Percentiles rank a stretch among this genome's conserved stretches.
These are phyloP conservation scores for Ethmia dodecea DNA, from an alignment of 2,888 invertebrate species.

Conservation along the genomic window DNA sequence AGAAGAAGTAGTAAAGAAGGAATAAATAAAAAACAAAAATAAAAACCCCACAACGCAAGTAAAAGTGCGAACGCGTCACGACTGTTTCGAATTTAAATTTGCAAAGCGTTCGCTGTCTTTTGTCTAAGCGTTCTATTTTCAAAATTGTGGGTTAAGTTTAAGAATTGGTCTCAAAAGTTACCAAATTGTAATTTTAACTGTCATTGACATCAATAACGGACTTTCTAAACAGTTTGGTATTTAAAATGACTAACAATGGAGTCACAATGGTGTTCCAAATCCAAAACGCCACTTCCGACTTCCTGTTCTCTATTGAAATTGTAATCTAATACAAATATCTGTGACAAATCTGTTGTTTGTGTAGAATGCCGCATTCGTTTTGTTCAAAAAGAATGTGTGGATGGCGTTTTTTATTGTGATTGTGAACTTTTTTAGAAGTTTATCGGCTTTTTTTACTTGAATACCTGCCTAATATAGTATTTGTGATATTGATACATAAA, in stretches of 20 bases:
- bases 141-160: not conserved
- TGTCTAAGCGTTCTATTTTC: no score
- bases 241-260: constrained; percentile 21
- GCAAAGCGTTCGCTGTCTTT: constrained; percentile 2
- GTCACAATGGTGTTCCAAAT: constrained; percentile 18
- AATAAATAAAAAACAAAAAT: constrained; percentile 35
- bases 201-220: not conserved
- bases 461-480: constrained; percentile 62
- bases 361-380: constrained; percentile 17
- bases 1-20: constrained; percentile 46
- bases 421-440: constrained; percentile 53
- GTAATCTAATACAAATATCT: constrained; percentile 9
- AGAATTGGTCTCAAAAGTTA: constrained; percentile 16
- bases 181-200: constrained; percentile 11
- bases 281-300: constrained; percentile 40
- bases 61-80: constrained; percentile 12
- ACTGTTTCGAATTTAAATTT: constrained; percentile 11
- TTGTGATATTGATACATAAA: constrained; percentile 64
- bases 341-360: constrained; percentile 27
- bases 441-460: constrained; percentile 66
- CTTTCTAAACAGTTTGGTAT: constrained; percentile 26
- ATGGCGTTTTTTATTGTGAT: constrained; percentile 20
- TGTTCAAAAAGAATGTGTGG: constrained; percentile 15
- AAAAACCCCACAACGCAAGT: constrained; percentile 15
- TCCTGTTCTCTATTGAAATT: constrained; percentile 46